Evolutionary conservation across 2,888 invertebrate genomes (phyloP).

Genomic region (Gordius sp.): DNA sequence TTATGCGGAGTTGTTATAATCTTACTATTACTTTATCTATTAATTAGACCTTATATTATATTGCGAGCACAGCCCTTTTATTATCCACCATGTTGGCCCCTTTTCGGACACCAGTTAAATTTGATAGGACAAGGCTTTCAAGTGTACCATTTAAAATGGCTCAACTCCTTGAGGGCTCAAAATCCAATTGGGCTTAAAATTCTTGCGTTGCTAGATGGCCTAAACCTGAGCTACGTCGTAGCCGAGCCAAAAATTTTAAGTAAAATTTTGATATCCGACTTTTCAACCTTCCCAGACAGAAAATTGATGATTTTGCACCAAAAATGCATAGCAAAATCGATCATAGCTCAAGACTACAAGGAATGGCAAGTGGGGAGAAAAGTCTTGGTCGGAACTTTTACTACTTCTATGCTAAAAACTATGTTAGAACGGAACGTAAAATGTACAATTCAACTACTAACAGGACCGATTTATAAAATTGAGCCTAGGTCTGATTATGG

Average conservation of each 20-base stretch:
- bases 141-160: neutral
- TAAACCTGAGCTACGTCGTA: neutral
- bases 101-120: conserved; percentile 3
- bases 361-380: neutral
- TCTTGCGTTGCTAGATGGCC: neutral
- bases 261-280: neutral
- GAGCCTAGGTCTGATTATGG: no score
- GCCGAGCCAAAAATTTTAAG: neutral
- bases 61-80: no score
- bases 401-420: neutral
- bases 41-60: no score
- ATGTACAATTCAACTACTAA: neutral
- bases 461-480: neutral
- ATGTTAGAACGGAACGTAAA: neutral
- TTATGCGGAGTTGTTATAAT: no score
- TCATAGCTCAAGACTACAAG: neutral
- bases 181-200: neutral
- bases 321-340: conserved; percentile 8
- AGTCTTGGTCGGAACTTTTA: neutral
- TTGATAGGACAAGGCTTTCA: neutral
- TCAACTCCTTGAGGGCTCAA: neutral
- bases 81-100: no score
- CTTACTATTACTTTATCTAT: no score
- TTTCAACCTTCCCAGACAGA: neutral
- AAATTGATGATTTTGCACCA: conserved; percentile 12